phyloP scores from a whole-genome alignment of 1,140 invertebrate species.

The Panagrolaimus sp. region DNA sequence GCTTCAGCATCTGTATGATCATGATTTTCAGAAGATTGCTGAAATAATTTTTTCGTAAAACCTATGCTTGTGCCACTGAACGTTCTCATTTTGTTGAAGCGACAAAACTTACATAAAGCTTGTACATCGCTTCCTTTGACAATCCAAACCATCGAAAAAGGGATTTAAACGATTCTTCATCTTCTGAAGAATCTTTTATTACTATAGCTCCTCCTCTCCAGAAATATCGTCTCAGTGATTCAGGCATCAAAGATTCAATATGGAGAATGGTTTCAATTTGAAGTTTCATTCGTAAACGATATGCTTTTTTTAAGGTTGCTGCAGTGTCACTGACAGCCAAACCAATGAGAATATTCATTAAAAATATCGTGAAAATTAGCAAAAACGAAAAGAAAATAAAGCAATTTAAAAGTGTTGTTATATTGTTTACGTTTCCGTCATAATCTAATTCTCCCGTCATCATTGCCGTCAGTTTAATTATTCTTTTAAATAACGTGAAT shows the following conservation, averaged over 20 bases:
- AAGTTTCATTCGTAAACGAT: background rate
- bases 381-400: slow-evolving; percentile 4
- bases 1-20: too few species aligned
- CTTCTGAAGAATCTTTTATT: too few species aligned
- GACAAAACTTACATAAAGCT: too few species aligned
- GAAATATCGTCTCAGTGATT: background rate
- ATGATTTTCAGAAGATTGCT: too few species aligned
- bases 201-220: background rate
- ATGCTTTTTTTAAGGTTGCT: background rate
- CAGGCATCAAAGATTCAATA: background rate
- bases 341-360: slow-evolving; percentile 6
- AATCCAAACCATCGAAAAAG: too few species aligned
- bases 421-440: background rate
- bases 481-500: background rate
- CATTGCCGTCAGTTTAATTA: background rate
- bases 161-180: too few species aligned
- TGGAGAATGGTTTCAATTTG: background rate
- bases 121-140: too few species aligned
- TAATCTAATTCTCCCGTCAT: slow-evolving; percentile 11
- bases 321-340: slow-evolving; percentile 4
- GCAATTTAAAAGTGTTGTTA: background rate
- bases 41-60: too few species aligned
- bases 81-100: too few species aligned
- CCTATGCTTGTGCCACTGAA: too few species aligned
- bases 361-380: background rate